Percentiles rank a stretch among this genome's conserved stretches.
These are phyloP conservation scores for Orchestia grillus DNA, from an alignment of 1,140 invertebrate genomes.

Conservation along the genomic window DNA sequence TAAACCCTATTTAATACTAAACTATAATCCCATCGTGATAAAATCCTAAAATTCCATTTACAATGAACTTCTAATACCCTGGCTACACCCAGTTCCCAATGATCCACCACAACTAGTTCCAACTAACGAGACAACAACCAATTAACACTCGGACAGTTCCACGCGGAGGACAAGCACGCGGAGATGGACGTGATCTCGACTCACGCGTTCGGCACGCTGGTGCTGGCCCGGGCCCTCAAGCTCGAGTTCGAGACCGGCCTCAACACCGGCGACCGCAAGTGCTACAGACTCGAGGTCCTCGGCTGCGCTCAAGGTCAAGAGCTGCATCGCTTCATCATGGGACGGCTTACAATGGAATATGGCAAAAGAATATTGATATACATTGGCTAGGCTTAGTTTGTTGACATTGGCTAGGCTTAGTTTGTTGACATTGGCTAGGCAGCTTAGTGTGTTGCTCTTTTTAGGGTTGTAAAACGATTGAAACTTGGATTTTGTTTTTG, in stretches of 20 bases:
- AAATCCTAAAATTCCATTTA: no score
- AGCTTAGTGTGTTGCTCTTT: no score
- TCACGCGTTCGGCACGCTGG: constrained; percentile 17
- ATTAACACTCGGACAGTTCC: not conserved
- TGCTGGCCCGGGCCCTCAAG: constrained; percentile 9
- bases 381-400: no score
- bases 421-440: no score
- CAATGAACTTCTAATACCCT: not conserved
- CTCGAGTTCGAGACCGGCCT: constrained; percentile 44
- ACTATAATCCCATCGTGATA: no score
- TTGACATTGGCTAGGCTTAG: no score
- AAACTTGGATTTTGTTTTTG: no score
- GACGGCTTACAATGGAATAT: no score
- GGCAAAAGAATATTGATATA: no score
- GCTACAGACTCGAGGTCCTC: constrained; percentile 19
- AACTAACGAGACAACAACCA: not conserved
- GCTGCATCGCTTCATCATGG: no score
- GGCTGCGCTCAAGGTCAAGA: constrained; percentile 9
- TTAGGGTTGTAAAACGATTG: no score
- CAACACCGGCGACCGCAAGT: constrained; percentile 41
- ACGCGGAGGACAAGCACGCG: constrained; percentile 42
- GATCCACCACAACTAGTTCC: not conserved
- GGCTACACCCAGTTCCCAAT: not conserved
- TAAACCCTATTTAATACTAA: no score
- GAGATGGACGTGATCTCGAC: constrained; percentile 41